Evolutionary conservation across 2,888 invertebrate genomes (phyloP).

Genomic region (Cosmorhoe ocellata): DNA sequence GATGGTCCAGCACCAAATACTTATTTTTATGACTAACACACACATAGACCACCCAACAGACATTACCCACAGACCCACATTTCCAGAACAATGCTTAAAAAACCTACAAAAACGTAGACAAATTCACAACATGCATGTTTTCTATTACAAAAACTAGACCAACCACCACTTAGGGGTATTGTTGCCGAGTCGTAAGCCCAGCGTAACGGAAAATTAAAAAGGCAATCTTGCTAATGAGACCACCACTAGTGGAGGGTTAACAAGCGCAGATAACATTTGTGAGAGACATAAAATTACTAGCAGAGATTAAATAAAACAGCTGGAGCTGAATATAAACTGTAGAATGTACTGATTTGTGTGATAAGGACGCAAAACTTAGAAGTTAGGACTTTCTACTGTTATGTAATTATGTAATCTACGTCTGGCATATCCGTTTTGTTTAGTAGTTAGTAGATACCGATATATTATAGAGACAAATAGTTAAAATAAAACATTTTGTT

Average conservation of each 20-base stretch:
- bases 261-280: conserved; percentile 36
- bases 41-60: too few species aligned
- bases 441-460: too few species aligned
- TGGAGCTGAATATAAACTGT: not conserved
- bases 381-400: too few species aligned
- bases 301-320: conserved; percentile 16
- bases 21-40: too few species aligned
- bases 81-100: conserved; percentile 19
- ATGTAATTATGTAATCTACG: too few species aligned
- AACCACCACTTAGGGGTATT: conserved; percentile 43
- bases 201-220: conserved; percentile 73
- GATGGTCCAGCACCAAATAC: too few species aligned
- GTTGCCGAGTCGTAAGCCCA: conserved; percentile 44
- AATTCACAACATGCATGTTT: conserved; percentile 30
- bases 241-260: conserved; percentile 51
- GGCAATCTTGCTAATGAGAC: conserved; percentile 71
- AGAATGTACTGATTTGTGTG: not conserved
- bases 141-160: conserved; percentile 36
- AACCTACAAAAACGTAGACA: conserved; percentile 19
- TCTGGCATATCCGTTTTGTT: too few species aligned
- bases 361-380: too few species aligned
- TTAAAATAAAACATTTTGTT: too few species aligned
- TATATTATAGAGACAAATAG: too few species aligned
- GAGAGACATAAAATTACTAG: conserved; percentile 15
- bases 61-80: conserved; percentile 17